These are phyloP conservation scores for Machimus rusticus DNA, from an alignment of 2,888 invertebrate genomes.

Conservation along the genomic window DNA sequence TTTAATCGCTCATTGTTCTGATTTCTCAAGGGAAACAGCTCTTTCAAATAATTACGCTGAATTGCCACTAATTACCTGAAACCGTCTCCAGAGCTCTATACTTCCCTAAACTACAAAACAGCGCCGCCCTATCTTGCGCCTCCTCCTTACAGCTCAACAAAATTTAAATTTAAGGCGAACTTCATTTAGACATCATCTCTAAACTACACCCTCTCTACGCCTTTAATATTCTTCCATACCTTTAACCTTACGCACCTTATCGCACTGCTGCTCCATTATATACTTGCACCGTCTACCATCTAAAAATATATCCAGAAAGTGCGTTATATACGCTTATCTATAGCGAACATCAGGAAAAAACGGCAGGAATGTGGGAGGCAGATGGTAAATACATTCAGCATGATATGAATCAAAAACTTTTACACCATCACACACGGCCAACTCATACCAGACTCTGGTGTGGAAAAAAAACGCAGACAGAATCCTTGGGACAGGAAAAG, in stretches of 20 bases:
- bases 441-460: background rate
- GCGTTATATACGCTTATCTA: background rate
- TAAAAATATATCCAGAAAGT: background rate
- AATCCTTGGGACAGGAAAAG: background rate
- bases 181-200: background rate
- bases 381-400: background rate
- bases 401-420: conserved; percentile 10
- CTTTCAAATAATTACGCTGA: background rate
- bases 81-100: background rate
- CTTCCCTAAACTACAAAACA: background rate
- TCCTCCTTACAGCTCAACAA: background rate
- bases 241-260: background rate
- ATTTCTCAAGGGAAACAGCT: background rate
- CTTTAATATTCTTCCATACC: background rate
- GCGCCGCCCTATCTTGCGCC: background rate
- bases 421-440: conserved; percentile 1
- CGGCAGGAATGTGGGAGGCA: background rate
- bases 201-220: background rate
- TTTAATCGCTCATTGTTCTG: background rate
- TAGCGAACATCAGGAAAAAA: background rate
- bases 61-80: background rate
- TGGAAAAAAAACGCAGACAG: background rate
- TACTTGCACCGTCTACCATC: background rate
- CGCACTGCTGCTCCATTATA: background rate
- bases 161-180: background rate